These are phyloP conservation scores for Corynorhinus townsendii DNA, from an alignment of 2,113 vertebrate genomes.

Conservation along the genomic window DNA sequence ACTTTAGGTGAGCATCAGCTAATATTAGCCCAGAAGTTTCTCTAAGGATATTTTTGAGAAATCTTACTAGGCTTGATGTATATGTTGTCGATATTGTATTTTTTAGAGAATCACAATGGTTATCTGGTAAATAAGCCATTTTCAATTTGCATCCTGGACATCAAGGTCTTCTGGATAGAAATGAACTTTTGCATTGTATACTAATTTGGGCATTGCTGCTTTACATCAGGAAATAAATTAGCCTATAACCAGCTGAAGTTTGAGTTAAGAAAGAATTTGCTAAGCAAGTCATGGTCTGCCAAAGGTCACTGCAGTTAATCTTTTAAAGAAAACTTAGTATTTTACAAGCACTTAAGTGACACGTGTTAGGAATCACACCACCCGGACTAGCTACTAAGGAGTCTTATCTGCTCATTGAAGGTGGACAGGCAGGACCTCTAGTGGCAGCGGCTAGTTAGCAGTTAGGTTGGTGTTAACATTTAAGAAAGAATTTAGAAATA, in stretches of 20 bases:
- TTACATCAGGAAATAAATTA: not conserved
- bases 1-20: not conserved
- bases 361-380: not conserved
- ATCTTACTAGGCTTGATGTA: not conserved
- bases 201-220: not conserved
- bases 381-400: not conserved
- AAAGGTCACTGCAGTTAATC: constrained; percentile 6
- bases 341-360: not conserved
- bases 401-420: not conserved
- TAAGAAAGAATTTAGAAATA: not conserved
- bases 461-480: not conserved
- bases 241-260: not conserved
- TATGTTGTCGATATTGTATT: not conserved
- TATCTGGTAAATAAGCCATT: not conserved
- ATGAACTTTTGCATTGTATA: not conserved
- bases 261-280: constrained; percentile 34
- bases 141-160: not conserved
- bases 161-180: constrained; percentile 8
- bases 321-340: not conserved
- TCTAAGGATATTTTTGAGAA: constrained; percentile 31
- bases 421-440: constrained; percentile 13
- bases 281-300: not conserved
- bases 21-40: not conserved
- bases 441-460: constrained; percentile 24
- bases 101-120: not conserved